These are phyloP conservation scores for Spondyliosoma cantharus DNA, from an alignment of 2,797 vertebrate genomes.

Conservation along the genomic window DNA sequence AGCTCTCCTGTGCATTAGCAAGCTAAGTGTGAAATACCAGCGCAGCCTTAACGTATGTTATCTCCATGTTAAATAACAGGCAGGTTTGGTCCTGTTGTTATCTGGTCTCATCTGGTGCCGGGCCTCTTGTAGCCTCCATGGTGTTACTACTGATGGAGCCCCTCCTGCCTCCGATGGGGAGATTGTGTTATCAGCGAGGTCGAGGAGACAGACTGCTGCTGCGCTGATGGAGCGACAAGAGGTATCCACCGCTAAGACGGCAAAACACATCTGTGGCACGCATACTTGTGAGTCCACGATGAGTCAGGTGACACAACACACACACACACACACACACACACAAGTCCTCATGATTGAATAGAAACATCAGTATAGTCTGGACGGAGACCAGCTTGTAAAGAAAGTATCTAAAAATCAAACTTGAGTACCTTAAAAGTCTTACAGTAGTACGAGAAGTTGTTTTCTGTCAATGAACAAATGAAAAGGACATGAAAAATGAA, in stretches of 20 bases:
- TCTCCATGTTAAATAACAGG: slow-evolving; percentile 55
- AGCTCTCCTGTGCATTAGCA: slow-evolving; percentile 2
- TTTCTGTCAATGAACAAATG: too few relatives aligned
- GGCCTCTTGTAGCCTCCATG: slow-evolving; percentile 49
- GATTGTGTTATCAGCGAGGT: slow-evolving; percentile 78
- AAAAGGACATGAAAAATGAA: too few relatives aligned
- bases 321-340: too few relatives aligned
- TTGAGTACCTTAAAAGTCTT: too few relatives aligned
- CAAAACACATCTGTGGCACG: slow-evolving; percentile 42
- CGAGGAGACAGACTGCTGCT: slow-evolving; percentile 67
- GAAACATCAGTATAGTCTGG: too few relatives aligned
- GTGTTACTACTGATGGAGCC: slow-evolving; percentile 36
- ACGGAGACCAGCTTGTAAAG: too few relatives aligned
- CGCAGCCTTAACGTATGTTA: slow-evolving; percentile 38
- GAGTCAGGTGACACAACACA: background rate
- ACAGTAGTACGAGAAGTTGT: too few relatives aligned
- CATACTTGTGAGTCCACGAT: slow-evolving; percentile 7
- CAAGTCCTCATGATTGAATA: background rate
- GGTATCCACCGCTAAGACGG: slow-evolving; percentile 24
- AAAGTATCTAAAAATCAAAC: too few relatives aligned
- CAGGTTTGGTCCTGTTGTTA: slow-evolving; percentile 74
- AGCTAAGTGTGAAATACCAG: slow-evolving; percentile 37
- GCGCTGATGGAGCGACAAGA: slow-evolving; percentile 73
- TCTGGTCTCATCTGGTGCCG: slow-evolving; percentile 71
- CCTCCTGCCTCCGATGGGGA: slow-evolving; percentile 56